Evolutionary conservation across 2,113 vertebrate genomes (phyloP), one percentile per base, ranked within the genome.

Genomic region (Echinops telfairi): DNA sequence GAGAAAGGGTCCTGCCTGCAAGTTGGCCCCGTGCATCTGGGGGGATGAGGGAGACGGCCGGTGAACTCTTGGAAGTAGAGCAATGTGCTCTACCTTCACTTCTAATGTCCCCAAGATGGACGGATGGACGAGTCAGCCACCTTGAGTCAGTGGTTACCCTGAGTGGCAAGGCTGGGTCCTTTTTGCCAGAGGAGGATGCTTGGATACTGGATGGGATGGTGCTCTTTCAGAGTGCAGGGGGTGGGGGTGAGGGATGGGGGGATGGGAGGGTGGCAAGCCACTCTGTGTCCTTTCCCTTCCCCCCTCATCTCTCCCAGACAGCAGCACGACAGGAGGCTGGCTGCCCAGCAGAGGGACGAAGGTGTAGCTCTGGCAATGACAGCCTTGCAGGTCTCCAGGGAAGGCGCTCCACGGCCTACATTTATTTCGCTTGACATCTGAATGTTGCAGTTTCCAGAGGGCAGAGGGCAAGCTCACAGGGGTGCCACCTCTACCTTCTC

Each of bases 401-500:
- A 73, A 0, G 2, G 15, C 38, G 71, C 53, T 5, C 15, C 88
- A 64, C 31, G 1, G 17, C 33, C 22, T 3, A 23, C 70, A 77
- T 93, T 43, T 81, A 33, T 90, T 95, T 93, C 73, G 60, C 29
- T 86, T 87, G 85, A 77, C 47, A 36, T n/a, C 57, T 38, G 19
- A 80, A 40, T 2, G 60, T 36, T 38, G 5, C 64, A 40, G 64
- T 38, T 79, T 93, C 73, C 60, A 76, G 62, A 71, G 66, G 73
- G 22, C 71, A 89, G 66, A 88, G 70, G 76, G 80, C 0, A 0
- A 68, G 31, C 36, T 64, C 83, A 75, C 76, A 90, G 66, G 60
- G 38, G 40, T 29, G 60, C 64, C 75, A 53, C 31, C 33, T 64
- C 81, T 17, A 90, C 27, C 58, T 92, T 60, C 16, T 82, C 15